Evolutionary conservation across 2,113 vertebrate species (phyloP).

Genomic region (Xyrauchen texanus): DNA sequence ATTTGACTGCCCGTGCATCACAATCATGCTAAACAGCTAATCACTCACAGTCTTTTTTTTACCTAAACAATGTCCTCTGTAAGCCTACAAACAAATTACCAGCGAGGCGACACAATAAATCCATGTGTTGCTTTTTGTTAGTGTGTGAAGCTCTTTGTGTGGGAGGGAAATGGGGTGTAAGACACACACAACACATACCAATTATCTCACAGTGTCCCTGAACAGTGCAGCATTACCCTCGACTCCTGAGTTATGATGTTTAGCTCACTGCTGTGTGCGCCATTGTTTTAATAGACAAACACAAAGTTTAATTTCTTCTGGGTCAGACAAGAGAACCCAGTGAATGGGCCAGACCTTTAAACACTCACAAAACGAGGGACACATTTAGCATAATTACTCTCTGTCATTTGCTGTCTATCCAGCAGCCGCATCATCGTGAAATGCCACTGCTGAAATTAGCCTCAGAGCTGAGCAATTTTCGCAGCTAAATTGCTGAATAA

Average conservation of each 20-base stretch:
- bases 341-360: constrained; percentile 41
- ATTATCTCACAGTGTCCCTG: constrained; percentile 43
- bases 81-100: constrained; percentile 45
- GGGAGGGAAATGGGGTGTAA: constrained; percentile 33
- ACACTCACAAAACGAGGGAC: constrained; percentile 61
- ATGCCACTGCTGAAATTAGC: constrained; percentile 76
- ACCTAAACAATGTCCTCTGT: constrained; percentile 28
- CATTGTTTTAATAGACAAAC: constrained; percentile 45
- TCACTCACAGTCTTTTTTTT: constrained; percentile 37
- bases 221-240: constrained; percentile 24
- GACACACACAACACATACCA: constrained; percentile 38
- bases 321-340: constrained; percentile 42
- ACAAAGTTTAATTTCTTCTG: constrained; percentile 46
- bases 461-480: constrained; percentile 69
- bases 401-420: constrained; percentile 61
- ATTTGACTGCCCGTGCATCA: constrained; percentile 10
- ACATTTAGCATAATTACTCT: constrained; percentile 72
- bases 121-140: constrained; percentile 35
- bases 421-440: constrained; percentile 65
- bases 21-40: constrained; percentile 40
- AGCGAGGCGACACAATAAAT: constrained; percentile 45
- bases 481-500: constrained; percentile 81
- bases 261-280: constrained; percentile 35
- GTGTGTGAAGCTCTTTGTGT: constrained; percentile 38
- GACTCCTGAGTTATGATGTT: constrained; percentile 35